Evolutionary conservation across 2,113 vertebrate genomes (phyloP).

Genomic region (Eulemur macaco): DNA sequence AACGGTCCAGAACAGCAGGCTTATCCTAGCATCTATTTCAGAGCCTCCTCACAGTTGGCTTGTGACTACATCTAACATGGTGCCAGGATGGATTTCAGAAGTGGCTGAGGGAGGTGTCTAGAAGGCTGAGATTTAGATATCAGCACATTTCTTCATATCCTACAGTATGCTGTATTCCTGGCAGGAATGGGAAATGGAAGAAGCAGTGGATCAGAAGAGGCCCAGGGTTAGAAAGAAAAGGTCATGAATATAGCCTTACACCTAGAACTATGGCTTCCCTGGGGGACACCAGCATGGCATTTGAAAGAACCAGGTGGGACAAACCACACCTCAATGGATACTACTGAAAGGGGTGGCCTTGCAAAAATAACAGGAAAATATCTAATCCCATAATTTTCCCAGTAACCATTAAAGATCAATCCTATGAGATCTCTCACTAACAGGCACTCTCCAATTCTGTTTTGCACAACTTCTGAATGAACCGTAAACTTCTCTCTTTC

Average conservation of each 20-base stretch:
- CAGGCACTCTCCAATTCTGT: no score
- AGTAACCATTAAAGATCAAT: no score
- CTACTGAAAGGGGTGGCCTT: no score
- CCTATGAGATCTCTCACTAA: no score
- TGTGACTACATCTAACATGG: no score
- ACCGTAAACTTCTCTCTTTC: no score
- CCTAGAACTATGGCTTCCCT: not conserved
- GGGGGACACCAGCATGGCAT: not conserved
- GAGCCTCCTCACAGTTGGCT: not conserved
- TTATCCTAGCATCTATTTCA: not conserved
- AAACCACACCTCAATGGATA: not conserved
- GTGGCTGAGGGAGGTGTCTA: not conserved
- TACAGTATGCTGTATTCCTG: not conserved
- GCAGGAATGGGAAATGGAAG: not conserved
- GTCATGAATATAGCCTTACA: fast-evolving
- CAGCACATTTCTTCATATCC: not conserved
- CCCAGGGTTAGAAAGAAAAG: not conserved
- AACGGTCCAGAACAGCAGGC: not conserved
- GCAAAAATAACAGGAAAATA: no score
- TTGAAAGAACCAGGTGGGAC: not conserved
- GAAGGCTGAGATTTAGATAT: not conserved
- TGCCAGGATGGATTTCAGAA: not conserved
- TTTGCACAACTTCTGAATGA: no score
- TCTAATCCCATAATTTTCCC: no score
- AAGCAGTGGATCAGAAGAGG: not conserved